Evolutionary conservation across 1,140 invertebrate genomes (phyloP).

Genomic region (Neodiprion pinetum): DNA sequence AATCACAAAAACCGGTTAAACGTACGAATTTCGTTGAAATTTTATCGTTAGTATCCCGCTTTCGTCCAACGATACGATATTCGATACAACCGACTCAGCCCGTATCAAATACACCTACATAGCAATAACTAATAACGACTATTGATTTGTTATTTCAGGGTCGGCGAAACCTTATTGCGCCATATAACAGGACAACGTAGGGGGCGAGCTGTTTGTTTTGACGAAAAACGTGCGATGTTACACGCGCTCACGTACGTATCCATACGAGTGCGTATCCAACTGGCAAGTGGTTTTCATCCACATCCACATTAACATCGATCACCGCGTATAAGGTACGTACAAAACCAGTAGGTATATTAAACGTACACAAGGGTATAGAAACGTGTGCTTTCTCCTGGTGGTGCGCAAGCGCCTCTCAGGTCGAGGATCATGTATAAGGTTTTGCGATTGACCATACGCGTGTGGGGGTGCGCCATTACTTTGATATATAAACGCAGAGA

Average conservation of each 20-base stretch:
- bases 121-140: slow-evolving; percentile 4
- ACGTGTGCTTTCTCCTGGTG: neutral
- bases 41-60: too few species aligned
- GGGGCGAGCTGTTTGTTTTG: neutral
- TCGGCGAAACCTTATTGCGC: neutral
- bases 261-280: neutral
- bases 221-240: slow-evolving; percentile 7
- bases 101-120: too few species aligned
- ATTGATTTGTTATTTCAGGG: slow-evolving; percentile 6
- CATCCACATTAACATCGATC: neutral
- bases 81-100: too few species aligned
- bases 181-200: neutral
- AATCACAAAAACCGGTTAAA: too few species aligned
- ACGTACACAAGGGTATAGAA: neutral
- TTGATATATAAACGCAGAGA: neutral
- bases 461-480: too few species aligned
- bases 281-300: neutral
- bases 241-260: too few species aligned
- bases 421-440: too few species aligned
- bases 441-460: too few species aligned
- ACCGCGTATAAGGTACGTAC: neutral
- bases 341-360: too few species aligned
- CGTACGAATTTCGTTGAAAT: too few species aligned
- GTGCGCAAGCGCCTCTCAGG: too few species aligned
- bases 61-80: too few species aligned